phyloP scores from a whole-genome alignment of 2,113 vertebrate genomes.

The Haemorhous mexicanus region DNA sequence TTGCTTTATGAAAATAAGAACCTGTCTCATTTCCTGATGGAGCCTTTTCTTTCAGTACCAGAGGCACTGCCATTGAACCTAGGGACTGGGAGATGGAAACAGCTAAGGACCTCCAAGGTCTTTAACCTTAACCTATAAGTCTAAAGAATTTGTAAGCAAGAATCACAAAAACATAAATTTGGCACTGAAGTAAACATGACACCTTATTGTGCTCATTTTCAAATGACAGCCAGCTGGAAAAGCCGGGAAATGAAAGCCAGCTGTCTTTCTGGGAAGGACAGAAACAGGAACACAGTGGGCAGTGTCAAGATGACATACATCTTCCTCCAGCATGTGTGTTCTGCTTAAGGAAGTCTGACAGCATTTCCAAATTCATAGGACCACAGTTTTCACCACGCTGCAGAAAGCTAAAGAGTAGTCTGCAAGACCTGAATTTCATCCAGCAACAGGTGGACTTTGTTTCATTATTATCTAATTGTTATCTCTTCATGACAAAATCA shows the following conservation, averaged over 20 bases:
- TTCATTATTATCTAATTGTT: background rate
- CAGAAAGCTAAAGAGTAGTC: background rate
- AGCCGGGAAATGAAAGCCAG: background rate
- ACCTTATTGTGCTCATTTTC: background rate
- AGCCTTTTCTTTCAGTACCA: background rate
- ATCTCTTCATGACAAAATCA: background rate
- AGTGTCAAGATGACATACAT: background rate
- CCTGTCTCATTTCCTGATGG: background rate
- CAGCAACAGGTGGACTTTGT: background rate
- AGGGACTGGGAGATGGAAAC: background rate
- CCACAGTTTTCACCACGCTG: background rate
- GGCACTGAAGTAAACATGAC: background rate
- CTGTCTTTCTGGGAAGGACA: background rate
- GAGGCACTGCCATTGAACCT: background rate
- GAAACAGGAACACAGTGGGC: background rate
- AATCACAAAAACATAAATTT: background rate
- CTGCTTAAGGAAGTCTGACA: background rate
- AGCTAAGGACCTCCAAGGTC: background rate
- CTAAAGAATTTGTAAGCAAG: background rate
- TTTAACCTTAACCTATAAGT: background rate
- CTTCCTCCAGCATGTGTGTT: background rate
- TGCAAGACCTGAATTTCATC: background rate
- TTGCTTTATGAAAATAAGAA: background rate
- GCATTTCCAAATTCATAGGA: background rate
- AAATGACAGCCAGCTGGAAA: background rate